Evolutionary conservation across 2,797 vertebrate species (phyloP).

Genomic region (Diceros bicornis): DNA sequence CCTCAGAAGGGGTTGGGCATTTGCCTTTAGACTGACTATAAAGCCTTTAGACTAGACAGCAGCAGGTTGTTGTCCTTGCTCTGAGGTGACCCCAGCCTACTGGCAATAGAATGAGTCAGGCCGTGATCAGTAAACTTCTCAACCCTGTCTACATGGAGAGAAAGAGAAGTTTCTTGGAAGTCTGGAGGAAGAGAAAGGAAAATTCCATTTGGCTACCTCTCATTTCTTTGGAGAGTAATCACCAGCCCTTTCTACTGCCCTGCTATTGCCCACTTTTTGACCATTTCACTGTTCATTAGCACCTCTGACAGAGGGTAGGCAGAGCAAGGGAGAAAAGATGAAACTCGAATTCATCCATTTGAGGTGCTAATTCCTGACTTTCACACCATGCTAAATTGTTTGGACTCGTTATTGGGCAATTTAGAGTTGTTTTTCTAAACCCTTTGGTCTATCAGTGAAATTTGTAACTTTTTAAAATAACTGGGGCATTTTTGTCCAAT

Average conservation of each 20-base stretch:
- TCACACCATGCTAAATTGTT: constrained; percentile 40
- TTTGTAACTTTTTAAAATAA: not conserved
- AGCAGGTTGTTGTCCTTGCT: not conserved
- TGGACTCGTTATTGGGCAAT: constrained; percentile 33
- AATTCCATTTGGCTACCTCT: not conserved
- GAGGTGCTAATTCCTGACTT: constrained; percentile 55
- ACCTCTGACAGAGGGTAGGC: not conserved
- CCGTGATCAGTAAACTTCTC: not conserved
- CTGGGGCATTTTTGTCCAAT: not conserved
- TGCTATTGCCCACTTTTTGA: not conserved
- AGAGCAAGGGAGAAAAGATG: not conserved
- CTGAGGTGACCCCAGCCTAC: not conserved
- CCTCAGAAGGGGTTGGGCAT: accelerated
- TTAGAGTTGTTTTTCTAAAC: constrained; percentile 33
- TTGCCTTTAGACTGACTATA: not conserved
- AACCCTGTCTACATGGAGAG: not conserved
- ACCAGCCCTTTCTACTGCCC: not conserved
- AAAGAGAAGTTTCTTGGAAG: not conserved
- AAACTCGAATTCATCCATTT: not conserved
- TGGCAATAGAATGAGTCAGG: not conserved
- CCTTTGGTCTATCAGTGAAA: not conserved
- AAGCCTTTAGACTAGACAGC: not conserved
- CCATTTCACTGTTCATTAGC: constrained; percentile 25
- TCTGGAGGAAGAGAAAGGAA: not conserved
- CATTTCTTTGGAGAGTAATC: not conserved